Evolutionary conservation across 2,888 invertebrate species (phyloP).

Genomic region (Ariolimax columbianus): DNA sequence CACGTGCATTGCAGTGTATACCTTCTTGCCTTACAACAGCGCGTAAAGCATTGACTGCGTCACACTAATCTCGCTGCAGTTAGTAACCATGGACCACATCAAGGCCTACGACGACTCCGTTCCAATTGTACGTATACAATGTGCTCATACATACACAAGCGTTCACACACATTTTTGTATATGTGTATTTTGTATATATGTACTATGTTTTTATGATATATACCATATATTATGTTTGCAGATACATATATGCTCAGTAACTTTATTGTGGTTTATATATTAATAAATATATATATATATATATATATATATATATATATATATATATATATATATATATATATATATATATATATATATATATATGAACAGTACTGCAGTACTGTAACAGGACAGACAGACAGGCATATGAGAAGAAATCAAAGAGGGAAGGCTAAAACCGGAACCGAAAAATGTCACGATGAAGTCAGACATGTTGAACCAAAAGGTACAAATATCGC

Average conservation of each 20-base stretch:
- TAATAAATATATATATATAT: neutral
- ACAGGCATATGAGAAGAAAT: no score
- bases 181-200: no score
- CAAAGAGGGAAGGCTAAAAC: no score
- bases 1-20: neutral
- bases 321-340: neutral
- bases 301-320: neutral
- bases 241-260: no score
- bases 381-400: no score
- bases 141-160: no score
- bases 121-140: conserved; percentile 41
- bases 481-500: no score
- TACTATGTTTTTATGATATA: no score
- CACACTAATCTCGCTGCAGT: neutral
- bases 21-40: neutral
- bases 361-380: neutral
- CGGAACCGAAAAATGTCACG: no score
- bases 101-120: conserved; percentile 46
- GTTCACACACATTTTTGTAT: no score
- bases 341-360: conserved; percentile 7
- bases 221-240: no score
- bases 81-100: conserved; percentile 21
- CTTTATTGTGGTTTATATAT: neutral
- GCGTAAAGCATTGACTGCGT: neutral
- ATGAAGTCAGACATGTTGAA: no score